Evolutionary conservation across 2,888 invertebrate genomes (phyloP), one percentile per base, ranked within the genome.

Genomic region (Melolontha melolontha): DNA sequence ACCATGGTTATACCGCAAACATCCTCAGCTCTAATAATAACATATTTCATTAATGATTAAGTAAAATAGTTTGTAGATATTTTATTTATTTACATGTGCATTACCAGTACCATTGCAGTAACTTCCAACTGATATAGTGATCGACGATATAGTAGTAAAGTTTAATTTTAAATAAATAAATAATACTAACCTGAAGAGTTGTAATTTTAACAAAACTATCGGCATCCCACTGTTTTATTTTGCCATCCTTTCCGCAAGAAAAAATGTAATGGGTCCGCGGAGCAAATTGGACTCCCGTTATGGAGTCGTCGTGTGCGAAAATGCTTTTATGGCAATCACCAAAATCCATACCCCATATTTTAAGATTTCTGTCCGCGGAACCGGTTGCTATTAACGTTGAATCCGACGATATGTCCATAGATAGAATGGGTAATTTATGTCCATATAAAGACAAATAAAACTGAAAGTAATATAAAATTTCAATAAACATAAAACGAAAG

Each of bases 321-420:
- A 98, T 87, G 0, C 97, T 97, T 78, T 90, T 91, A 84, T 97
- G 98, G 76, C 97, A 98, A 82, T 99, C 97, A n/a, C 98, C 98
- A 82, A 97, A 98, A 84, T 98, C 97, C 84, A 98, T 88, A 40
- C 98, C 98, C 98, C 98, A 99, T 71, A 99, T 91, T 86, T 98
- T 97, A 29, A 98, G 89, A 81, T 95, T 97, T 44, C 97, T 89
- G 85, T 99, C 99, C 0, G 94, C 94, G 1, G 98, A 97, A 6
- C 98, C 98, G 0, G 98, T 97, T 8, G 91, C 94, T 72, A 98
- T 92, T 22, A 98, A 81, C 8, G 89, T 88, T 0, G 92, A 92
- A 81, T 96, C 96, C 74, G 92, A 91, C 11, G 95, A 95, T 69
- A 98, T 96, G 80, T 98, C 98, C 86, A 98, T 87, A 77, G 95